Evolutionary conservation across 2,888 invertebrate genomes (phyloP).

Genomic region (Erebia palarica): DNA sequence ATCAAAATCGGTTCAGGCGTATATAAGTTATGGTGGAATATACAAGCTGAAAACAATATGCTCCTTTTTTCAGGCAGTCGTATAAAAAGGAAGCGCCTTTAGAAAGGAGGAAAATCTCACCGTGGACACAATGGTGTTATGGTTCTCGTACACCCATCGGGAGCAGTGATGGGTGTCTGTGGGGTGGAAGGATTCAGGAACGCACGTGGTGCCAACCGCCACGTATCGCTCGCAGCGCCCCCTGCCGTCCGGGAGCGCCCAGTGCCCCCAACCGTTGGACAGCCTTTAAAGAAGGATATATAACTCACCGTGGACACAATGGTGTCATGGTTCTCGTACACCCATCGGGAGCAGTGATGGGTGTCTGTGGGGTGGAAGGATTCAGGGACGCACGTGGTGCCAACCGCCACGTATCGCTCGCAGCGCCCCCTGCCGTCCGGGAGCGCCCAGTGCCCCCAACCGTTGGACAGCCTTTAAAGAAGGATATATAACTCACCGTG

Average conservation of each 20-base stretch:
- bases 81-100: no score
- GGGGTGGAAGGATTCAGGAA: constrained; percentile 53
- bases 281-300: not conserved
- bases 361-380: constrained; percentile 59
- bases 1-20: no score
- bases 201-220: constrained; percentile 52
- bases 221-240: constrained; percentile 50
- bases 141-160: constrained; percentile 63
- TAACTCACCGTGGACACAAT: constrained; percentile 51
- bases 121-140: constrained; percentile 66
- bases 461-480: constrained; percentile 42
- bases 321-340: constrained; percentile 63
- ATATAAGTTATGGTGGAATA: no score
- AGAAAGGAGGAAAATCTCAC: constrained; percentile 47
- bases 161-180: constrained; percentile 57
- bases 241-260: constrained; percentile 61
- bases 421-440: constrained; percentile 57
- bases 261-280: constrained; percentile 58
- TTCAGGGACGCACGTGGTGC: constrained; percentile 51
- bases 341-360: constrained; percentile 58
- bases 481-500: constrained; percentile 51
- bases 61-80: no score
- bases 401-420: constrained; percentile 51
- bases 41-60: no score
- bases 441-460: constrained; percentile 67